Evolutionary conservation across 2,113 vertebrate species (phyloP).

Genomic region (Tiliqua scincoides): DNA sequence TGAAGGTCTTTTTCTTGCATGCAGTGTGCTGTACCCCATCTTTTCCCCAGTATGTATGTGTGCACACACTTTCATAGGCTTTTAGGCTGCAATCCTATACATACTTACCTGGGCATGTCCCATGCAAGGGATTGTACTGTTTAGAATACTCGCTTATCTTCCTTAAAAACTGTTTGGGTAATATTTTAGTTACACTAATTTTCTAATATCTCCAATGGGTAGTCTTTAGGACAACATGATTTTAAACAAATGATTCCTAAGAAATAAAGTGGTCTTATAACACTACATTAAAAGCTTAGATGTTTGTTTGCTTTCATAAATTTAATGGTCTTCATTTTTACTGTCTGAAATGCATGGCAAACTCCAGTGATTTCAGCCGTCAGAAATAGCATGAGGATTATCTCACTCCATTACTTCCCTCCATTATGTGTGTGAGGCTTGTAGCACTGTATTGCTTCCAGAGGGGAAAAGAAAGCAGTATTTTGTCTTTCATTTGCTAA

Average conservation of each 20-base stretch:
- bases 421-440: constrained; percentile 18
- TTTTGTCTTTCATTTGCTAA: constrained; percentile 22
- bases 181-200: constrained; percentile 9
- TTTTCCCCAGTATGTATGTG: not conserved
- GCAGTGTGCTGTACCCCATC: not conserved
- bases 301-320: constrained; percentile 21
- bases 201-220: not conserved
- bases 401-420: constrained; percentile 35
- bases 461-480: not conserved
- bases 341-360: constrained; percentile 32
- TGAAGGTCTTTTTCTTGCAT: not conserved
- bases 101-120: too few species aligned
- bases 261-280: constrained; percentile 6
- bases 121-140: too few species aligned
- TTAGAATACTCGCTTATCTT: not conserved
- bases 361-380: constrained; percentile 22
- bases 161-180: not conserved
- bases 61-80: not conserved
- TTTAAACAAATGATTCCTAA: not conserved
- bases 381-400: constrained; percentile 28
- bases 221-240: not conserved
- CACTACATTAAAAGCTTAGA: constrained; percentile 26
- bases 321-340: constrained; percentile 37
- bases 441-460: constrained; percentile 26
- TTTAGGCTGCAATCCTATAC: not conserved